Base-by-base conservation (phyloP, 2,797 vertebrate species). In the Chaetodon trifasciatus region DNA sequence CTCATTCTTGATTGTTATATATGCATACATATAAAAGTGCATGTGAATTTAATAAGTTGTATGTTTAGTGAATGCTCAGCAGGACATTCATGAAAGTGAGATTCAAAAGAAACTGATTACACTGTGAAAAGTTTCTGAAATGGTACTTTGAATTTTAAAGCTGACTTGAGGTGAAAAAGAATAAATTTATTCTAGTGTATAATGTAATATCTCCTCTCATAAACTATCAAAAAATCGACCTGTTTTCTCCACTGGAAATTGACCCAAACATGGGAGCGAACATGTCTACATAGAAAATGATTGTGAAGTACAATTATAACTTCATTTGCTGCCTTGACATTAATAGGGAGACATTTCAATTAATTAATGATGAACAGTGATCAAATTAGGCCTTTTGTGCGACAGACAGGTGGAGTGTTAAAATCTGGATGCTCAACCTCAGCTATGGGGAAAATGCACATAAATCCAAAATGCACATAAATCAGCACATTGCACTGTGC, bases 301-400 rank as follows among this genome's bases (percentile, higher is more conserved):
- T 64, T 85, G 60, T 70, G 13, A 80, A 69, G 28, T 77, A 83
- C 63, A 72, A 65, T 87, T 77, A 86, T 32, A 84, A 68, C 83
- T 90, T 88, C n/a, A 91, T 91, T 89, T 87, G 35, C 66, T 61
- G 74, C 50, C 70, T 84, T 87, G 88, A 82, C 86, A 85, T 86
- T 85, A 75, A 81, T 67, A 73, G 37, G 49, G 66, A 81, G 64
- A 88, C 47, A 68, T 82, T 89, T 66, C 21, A 76, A 81, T 91
- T 86, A 86, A 91, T 84, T 80, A 86, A 76, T 70, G 64, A 75
- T 19, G 73, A 87, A 79, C 28, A 24, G 66, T 58, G 87, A 23
- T 53, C 50, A 53, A 23, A 53, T 11, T n/a, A 53, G n/a, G 50
- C 7, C 50, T 23, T 53, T n/a, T n/a, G 5, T 47, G 15, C 5